These are phyloP conservation scores for Eurytoma adleriae DNA, from an alignment of 2,888 invertebrate species.

Conservation along the genomic window DNA sequence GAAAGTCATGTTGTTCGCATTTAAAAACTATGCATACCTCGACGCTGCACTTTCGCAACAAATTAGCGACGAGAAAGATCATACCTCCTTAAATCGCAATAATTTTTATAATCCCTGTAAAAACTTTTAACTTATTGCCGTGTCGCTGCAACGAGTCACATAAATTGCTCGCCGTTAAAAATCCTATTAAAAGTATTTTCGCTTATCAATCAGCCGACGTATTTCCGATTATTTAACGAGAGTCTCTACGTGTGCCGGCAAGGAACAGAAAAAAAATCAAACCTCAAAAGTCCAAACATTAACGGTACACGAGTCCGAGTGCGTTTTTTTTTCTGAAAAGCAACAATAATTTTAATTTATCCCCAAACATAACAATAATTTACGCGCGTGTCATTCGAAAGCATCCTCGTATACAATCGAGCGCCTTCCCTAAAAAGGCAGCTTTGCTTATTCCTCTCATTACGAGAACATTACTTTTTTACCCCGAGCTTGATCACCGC, in stretches of 20 bases:
- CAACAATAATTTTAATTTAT: conserved; percentile 43
- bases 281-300: conserved; percentile 24
- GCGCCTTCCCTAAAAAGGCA: conserved; percentile 33
- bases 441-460: conserved; percentile 55
- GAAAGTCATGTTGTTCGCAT: not conserved
- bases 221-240: too few species aligned
- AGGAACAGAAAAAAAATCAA: not conserved
- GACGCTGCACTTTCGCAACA: too few species aligned
- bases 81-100: too few species aligned
- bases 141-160: not conserved
- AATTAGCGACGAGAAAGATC: too few species aligned
- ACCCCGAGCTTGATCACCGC: conserved; percentile 43
- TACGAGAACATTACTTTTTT: conserved; percentile 42
- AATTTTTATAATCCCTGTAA: too few species aligned
- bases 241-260: not conserved
- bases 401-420: conserved; percentile 6
- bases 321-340: conserved; percentile 20
- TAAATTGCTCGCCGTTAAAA: not conserved
- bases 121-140: too few species aligned
- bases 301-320: conserved; percentile 16
- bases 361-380: conserved; percentile 32
- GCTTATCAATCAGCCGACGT: too few species aligned
- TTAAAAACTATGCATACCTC: too few species aligned
- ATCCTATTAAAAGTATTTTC: too few species aligned
- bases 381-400: conserved; percentile 29